Conservation (phyloP, 2,113 vertebrate genomes). For the Tiliqua scincoides region DNA sequence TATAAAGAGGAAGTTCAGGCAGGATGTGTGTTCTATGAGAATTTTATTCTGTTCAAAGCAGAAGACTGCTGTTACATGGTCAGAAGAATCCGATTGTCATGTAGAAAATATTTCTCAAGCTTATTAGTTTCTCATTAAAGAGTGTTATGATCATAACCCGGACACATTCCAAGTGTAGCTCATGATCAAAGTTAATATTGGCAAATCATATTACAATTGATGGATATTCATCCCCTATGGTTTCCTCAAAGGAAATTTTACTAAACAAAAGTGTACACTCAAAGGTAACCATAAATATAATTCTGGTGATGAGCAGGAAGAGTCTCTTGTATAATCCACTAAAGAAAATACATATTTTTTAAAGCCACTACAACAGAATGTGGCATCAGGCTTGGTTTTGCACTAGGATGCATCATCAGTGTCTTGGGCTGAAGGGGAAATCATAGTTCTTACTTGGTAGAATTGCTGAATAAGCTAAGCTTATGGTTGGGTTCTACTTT, state of each 20-base stretch:
- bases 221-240: neutral
- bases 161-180: neutral
- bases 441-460: too few relatives aligned
- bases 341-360: neutral
- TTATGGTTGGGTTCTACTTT: too few relatives aligned
- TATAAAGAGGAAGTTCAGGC: conserved; percentile 27
- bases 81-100: neutral
- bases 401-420: neutral
- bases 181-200: neutral
- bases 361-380: neutral
- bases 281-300: neutral
- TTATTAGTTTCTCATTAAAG: neutral
- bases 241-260: conserved; percentile 7
- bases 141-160: neutral
- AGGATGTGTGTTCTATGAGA: conserved; percentile 10
- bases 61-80: conserved; percentile 28
- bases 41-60: conserved; percentile 27
- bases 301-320: neutral
- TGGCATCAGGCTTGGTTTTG: neutral
- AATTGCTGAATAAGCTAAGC: too few relatives aligned
- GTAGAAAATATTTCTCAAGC: neutral
- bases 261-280: neutral
- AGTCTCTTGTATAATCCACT: neutral
- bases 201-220: neutral
- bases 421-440: neutral